These are phyloP conservation scores for Colletes latitarsis DNA, from an alignment of 1,140 invertebrate genomes.

Conservation along the genomic window DNA sequence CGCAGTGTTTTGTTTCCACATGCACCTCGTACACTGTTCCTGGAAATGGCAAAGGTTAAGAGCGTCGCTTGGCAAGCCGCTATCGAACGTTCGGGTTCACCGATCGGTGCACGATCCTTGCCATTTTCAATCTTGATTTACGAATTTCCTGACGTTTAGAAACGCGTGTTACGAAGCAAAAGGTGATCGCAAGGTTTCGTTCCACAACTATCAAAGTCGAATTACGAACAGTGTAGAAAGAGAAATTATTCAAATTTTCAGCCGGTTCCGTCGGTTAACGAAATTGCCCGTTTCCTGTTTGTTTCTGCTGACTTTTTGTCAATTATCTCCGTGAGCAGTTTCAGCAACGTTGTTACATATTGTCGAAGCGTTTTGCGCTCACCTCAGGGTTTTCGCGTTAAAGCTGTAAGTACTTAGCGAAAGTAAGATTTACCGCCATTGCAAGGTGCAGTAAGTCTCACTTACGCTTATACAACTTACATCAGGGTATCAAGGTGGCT, in stretches of 20 bases:
- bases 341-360: not conserved
- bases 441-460: slow-evolving; percentile 1
- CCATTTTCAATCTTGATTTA: slow-evolving; percentile 29
- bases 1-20: not conserved
- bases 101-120: not conserved
- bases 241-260: too few relatives aligned
- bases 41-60: slow-evolving; percentile 17
- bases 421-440: slow-evolving; percentile 21
- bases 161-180: not conserved
- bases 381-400: slow-evolving; percentile 11
- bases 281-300: too few relatives aligned
- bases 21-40: not conserved
- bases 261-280: too few relatives aligned
- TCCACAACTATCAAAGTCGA: too few relatives aligned
- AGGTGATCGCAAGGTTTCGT: slow-evolving; percentile 19
- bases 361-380: slow-evolving; percentile 17
- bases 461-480: slow-evolving; percentile 20
- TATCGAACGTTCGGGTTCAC: not conserved
- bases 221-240: too few relatives aligned
- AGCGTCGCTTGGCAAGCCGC: not conserved
- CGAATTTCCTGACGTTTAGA: slow-evolving; percentile 11
- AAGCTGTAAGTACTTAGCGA: not conserved
- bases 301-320: too few relatives aligned
- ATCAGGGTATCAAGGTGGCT: slow-evolving; percentile 5
- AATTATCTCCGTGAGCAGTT: not conserved